Evolutionary conservation across 2,797 vertebrate species (phyloP), one percentile per base, ranked within the genome.

Genomic region (Scolopax bukidnonensis): DNA sequence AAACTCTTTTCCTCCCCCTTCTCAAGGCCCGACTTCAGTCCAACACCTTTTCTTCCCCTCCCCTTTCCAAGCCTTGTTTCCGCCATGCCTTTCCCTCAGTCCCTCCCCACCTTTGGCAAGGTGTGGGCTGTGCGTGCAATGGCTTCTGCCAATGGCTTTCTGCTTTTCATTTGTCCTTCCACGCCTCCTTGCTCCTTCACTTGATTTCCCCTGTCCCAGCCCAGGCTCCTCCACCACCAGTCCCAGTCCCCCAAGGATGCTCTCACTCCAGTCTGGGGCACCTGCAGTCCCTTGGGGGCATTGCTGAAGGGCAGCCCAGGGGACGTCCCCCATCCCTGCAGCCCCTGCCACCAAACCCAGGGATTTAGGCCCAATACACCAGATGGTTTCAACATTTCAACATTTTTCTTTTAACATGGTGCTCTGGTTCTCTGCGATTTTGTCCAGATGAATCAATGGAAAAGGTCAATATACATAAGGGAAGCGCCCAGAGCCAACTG

Each of bases 211-310:
- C 33, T 43, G 13, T 20, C 32, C 24, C 38, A 64, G 23, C 23
- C 61, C 9, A 5, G 40, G 14, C 25, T 3, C 3, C 19, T 50
- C 20, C n/a, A 68, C 17, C 43, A 16, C 48, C 18, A 14, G 24
- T 40, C 36, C 57, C 50, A 27, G 40, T 32, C 9, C 28, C 43
- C 38, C 33, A 47, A 14, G 38, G n/a, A 59, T 6, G 13, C 11
- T 21, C 48, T 47, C 40, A 1, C 5, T 54, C 28, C 19, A 16
- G 21, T 30, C 69, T 15, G 12, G 24, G 24, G 21, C 47, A 47
- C 23, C 20, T 3, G 0, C 0, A 0, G 51, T 20, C 53, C 63
- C 53, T 9, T 4, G 36, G 1, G 14, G 18, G 4, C 43, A 41
- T 27, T 51, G n/a, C 54, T 30, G 18, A 64, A 33, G 17, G 14